A percentile compares a stretch with the other conserved stretches of the same genome.
Conservation (phyloP, 2,888 invertebrate genomes). For the Oscheius sp. region DNA sequence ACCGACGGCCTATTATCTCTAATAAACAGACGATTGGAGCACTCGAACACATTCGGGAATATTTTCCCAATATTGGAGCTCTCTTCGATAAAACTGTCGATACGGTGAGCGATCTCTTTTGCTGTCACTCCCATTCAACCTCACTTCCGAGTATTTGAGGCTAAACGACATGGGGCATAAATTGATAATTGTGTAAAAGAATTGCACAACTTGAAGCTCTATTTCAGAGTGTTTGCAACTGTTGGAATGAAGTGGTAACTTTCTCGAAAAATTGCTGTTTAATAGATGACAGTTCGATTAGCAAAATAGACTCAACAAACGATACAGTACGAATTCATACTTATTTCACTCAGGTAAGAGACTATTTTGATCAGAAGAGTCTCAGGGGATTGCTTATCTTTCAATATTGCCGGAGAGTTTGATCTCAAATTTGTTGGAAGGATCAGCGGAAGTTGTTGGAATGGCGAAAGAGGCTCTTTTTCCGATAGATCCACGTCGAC, state of each 20-base stretch:
- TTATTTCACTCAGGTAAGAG: conserved; percentile 10
- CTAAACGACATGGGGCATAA: no score
- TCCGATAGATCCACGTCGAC: neutral
- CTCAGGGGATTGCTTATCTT: conserved; percentile 12
- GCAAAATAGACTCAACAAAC: neutral
- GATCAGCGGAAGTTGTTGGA: neutral
- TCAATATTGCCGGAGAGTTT: neutral
- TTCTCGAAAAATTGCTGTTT: neutral
- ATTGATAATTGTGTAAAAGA: no score
- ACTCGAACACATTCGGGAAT: neutral
- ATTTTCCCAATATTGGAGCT: conserved; percentile 3
- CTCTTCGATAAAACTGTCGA: neutral
- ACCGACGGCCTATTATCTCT: neutral
- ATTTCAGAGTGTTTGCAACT: neutral
- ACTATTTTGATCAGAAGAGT: neutral
- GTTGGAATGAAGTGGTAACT: neutral
- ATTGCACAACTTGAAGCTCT: neutral
- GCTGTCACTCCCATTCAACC: no score
- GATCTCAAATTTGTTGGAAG: neutral
- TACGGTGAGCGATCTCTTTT: neutral
- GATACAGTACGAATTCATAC: neutral
- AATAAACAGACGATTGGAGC: neutral
- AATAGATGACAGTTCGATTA: neutral
- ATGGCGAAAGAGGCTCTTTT: conserved; percentile 6
- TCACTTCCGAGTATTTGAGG: no score